These are phyloP conservation scores for Rhinolophus sinicus DNA, from an alignment of 2,113 vertebrate genomes.

Conservation along the genomic window DNA sequence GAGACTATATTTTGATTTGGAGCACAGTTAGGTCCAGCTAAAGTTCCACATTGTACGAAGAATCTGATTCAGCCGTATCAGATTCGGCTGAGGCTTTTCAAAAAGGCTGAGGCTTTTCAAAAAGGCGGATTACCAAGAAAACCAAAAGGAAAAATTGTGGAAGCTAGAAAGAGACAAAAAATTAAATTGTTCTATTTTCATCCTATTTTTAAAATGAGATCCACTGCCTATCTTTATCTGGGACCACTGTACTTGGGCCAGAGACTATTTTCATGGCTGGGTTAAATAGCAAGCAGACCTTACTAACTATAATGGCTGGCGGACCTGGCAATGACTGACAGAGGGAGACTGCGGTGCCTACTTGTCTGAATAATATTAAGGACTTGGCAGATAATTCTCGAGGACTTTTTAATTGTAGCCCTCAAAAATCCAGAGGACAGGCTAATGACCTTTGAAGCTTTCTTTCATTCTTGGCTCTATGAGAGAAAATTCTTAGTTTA, in stretches of 20 bases:
- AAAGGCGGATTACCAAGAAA: constrained; percentile 44
- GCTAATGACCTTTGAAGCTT: constrained; percentile 54
- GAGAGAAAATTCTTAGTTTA: constrained; percentile 65
- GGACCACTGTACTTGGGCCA: neutral
- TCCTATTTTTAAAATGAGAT: constrained; percentile 60
- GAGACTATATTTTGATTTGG: neutral
- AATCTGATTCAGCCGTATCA: constrained; percentile 40
- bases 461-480: constrained; percentile 35
- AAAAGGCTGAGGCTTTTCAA: constrained; percentile 20
- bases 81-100: constrained; percentile 8
- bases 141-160: constrained; percentile 9
- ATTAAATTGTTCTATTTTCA: constrained; percentile 27
- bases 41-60: neutral
- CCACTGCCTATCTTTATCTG: constrained; percentile 50
- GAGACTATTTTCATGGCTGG: constrained; percentile 70
- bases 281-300: constrained; percentile 74
- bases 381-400: constrained; percentile 72
- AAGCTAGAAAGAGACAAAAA: constrained; percentile 13
- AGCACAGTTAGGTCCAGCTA: neutral
- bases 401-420: constrained; percentile 75
- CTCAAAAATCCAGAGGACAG: constrained; percentile 60
- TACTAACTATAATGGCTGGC: constrained; percentile 63
- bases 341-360: constrained; percentile 66
- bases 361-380: constrained; percentile 75
- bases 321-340: constrained; percentile 75